Conservation (phyloP, 1,140 invertebrate species). For the Helicoverpa armigera region DNA sequence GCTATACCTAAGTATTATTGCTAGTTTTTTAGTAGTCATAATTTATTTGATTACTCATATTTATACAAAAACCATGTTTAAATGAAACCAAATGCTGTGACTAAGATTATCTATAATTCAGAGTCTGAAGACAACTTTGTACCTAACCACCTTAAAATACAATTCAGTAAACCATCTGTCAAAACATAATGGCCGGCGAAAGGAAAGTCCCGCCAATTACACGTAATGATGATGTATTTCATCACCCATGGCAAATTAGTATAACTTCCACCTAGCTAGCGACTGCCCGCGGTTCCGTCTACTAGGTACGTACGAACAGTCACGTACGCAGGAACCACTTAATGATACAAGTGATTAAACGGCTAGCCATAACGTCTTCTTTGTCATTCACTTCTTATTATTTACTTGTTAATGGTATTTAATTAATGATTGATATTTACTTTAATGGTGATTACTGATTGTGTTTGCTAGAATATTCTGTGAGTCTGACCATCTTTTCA, state of each 20-base stretch:
- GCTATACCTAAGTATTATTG: too few relatives aligned
- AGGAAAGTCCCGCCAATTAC: background rate
- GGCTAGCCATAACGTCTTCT: background rate
- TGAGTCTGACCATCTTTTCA: too few relatives aligned
- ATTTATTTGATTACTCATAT: too few relatives aligned
- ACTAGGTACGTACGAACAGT: background rate
- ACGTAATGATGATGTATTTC: background rate
- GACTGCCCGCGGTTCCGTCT: background rate
- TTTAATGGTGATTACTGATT: too few relatives aligned
- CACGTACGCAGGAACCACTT: background rate
- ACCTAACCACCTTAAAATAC: too few relatives aligned
- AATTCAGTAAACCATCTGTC: too few relatives aligned
- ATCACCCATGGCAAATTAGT: background rate
- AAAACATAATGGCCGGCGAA: background rate
- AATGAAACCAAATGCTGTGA: too few relatives aligned
- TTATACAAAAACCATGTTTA: too few relatives aligned
- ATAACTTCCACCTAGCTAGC: background rate
- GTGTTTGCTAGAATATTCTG: too few relatives aligned
- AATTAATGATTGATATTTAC: background rate
- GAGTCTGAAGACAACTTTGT: too few relatives aligned
- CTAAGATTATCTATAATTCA: too few relatives aligned
- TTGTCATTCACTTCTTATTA: background rate
- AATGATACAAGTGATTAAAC: background rate
- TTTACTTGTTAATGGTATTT: background rate
- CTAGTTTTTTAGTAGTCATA: too few relatives aligned